Base-by-base conservation (phyloP, 2,797 vertebrate species). In the Buphagus erythrorhynchus region DNA sequence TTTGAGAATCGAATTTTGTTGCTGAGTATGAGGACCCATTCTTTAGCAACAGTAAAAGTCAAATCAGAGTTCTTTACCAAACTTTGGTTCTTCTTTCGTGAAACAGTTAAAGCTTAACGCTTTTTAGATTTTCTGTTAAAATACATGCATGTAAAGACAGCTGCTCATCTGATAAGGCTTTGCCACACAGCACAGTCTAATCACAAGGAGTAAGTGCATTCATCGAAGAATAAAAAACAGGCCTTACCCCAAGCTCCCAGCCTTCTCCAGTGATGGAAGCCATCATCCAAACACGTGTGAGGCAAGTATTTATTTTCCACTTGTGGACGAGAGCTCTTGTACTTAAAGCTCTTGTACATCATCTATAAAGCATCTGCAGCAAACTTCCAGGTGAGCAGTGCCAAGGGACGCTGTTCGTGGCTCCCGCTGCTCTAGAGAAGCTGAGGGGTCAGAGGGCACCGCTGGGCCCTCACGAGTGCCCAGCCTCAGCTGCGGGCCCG, bases 201-300 rank as follows among this genome's bases (percentile, higher is more conserved):
- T 24, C 2, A 2, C 12, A 18, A 58, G 4, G 11, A 86, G 13
- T 6, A 90, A 93, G 58, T 0, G 1, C 11, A 24, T 2, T 19
- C 5, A 26, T 7, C 13, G 43, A 78, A 73, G 18, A 69, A 59
- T 2, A 65, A 52, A 69, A 81, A 78, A 3, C 3, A 28, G 31
- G 48, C 55, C 67, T 91, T 93, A 85, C 77, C 86, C 1, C 21
- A 48, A 38, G 11, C 13, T 80, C 40, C 17, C 35, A 31, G 52
- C 28, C 40, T 65, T 38, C n/a, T 54, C 68, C 57, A 22, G 48
- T 0, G 29, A 14, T 0, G 3, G 9, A 17, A 71, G 11, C 16
- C 55, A 6, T 13, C 15, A 2, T 11, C 40, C 21, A 2, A 35
- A 24, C 52, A 31, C 0, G 1, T 0, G 3, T 0, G 13, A 18